A percentile compares a stretch with the other conserved stretches of the same genome.
These are phyloP conservation scores for Lochmaea capreae DNA, from an alignment of 2,888 invertebrate species.

Conservation along the genomic window DNA sequence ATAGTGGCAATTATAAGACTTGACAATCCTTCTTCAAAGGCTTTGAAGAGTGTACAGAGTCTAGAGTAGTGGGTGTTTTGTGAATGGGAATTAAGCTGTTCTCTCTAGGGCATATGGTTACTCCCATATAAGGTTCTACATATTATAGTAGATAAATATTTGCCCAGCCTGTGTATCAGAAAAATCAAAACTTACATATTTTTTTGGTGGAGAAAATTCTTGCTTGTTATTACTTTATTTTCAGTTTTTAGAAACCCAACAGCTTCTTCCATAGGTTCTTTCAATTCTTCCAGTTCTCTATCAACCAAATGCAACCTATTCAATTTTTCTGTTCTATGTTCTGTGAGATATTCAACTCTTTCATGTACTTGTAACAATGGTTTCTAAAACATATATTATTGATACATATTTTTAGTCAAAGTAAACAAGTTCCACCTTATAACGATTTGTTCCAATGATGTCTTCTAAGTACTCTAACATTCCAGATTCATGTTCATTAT, in stretches of 20 bases:
- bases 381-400: slow-evolving; percentile 66
- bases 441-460: slow-evolving; percentile 92
- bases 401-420: too few species aligned
- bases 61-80: too few species aligned
- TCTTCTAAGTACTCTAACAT: slow-evolving; percentile 99
- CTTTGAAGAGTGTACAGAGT: too few species aligned
- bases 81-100: too few species aligned
- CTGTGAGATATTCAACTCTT: slow-evolving; percentile 79
- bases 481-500: slow-evolving; percentile 88
- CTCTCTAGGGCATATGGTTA: too few species aligned
- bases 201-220: slow-evolving; percentile 80
- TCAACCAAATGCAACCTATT: slow-evolving; percentile 87
- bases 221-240: slow-evolving; percentile 77
- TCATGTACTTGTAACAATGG: slow-evolving; percentile 81
- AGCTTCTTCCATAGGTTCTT: slow-evolving; percentile 83
- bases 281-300: slow-evolving; percentile 82
- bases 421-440: slow-evolving; percentile 69
- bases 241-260: slow-evolving; percentile 82
- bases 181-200: slow-evolving; percentile 68
- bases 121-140: too few species aligned
- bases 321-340: slow-evolving; percentile 82
- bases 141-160: too few species aligned
- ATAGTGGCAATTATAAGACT: too few species aligned
- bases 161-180: background rate
- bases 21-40: too few species aligned